Percentiles rank a stretch among this genome's conserved stretches.
phyloP scores from a whole-genome alignment of 92 coral and sea anemone genomes.

The Chrysogorgia sp. region DNA sequence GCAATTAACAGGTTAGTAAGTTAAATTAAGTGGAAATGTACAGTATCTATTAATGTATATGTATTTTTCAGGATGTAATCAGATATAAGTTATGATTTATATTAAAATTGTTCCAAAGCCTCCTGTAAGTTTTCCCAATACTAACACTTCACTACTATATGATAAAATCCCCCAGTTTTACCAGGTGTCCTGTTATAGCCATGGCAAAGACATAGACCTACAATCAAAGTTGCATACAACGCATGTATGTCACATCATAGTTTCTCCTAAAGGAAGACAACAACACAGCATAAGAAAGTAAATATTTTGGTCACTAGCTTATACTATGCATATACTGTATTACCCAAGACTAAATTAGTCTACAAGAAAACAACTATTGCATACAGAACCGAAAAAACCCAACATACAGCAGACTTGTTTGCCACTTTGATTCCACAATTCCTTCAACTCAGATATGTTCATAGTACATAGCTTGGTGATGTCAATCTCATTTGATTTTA shows the following conservation, averaged over 20 bases:
- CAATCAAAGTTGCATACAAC: slow-evolving; percentile 9
- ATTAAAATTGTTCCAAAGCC: too few relatives aligned
- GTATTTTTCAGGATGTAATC: too few relatives aligned
- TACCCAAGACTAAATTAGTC: neutral
- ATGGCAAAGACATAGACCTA: slow-evolving; percentile 40
- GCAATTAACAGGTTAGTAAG: too few relatives aligned
- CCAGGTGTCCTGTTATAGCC: slow-evolving; percentile 33
- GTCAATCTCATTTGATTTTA: neutral
- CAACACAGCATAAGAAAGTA: neutral
- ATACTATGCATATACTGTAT: neutral
- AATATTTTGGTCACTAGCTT: too few relatives aligned
- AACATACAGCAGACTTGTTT: neutral
- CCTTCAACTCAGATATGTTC: neutral
- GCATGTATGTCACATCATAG: slow-evolving; percentile 15
- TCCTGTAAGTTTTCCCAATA: too few relatives aligned
- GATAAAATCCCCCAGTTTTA: slow-evolving; percentile 39
- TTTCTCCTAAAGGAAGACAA: slow-evolving; percentile 15
- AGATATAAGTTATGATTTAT: too few relatives aligned
- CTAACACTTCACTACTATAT: neutral
- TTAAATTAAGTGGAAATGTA: too few relatives aligned
- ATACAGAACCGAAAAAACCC: neutral
- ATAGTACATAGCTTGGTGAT: neutral
- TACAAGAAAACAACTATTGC: neutral
- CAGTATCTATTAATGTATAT: too few relatives aligned
- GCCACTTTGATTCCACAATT: neutral